Conservation (phyloP, 1,140 invertebrate genomes). For the Drosophila guanche region DNA sequence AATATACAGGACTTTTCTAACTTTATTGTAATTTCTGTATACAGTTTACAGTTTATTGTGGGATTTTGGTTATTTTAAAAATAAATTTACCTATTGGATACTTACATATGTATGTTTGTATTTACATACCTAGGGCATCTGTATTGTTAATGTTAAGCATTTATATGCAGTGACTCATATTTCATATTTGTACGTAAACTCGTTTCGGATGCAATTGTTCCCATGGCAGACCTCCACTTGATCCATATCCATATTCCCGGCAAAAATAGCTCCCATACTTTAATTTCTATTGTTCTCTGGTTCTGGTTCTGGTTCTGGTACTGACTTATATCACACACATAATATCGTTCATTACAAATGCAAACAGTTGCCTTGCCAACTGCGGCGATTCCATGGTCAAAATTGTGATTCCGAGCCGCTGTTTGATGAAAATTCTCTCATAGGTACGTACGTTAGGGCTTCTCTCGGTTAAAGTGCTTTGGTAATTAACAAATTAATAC, state of each 20-base stretch:
- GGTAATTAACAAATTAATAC: conserved; percentile 43
- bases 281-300: conserved; percentile 51
- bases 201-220: conserved; percentile 39
- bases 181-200: conserved; percentile 69
- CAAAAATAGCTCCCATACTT: conserved; percentile 23
- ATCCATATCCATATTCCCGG: conserved; percentile 22
- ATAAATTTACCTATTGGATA: conserved; percentile 49
- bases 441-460: conserved; percentile 23
- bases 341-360: conserved; percentile 33
- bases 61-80: conserved; percentile 53
- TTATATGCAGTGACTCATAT: conserved; percentile 57
- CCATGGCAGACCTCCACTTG: conserved; percentile 58
- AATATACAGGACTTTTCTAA: no score
- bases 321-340: conserved; percentile 45
- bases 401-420: conserved; percentile 11
- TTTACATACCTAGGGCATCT: conserved; percentile 7
- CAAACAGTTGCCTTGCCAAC: conserved; percentile 4
- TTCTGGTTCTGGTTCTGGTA: conserved; percentile 11
- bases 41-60: conserved; percentile 38
- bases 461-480: conserved; percentile 36
- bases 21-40: conserved; percentile 22
- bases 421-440: conserved; percentile 21
- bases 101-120: conserved; percentile 24
- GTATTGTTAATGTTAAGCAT: conserved; percentile 15
- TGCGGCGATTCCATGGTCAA: not conserved